A percentile compares a stretch with the other conserved stretches of the same genome.
phyloP scores from a whole-genome alignment of 1,140 invertebrate species.

The Philopotamus ludificatus region DNA sequence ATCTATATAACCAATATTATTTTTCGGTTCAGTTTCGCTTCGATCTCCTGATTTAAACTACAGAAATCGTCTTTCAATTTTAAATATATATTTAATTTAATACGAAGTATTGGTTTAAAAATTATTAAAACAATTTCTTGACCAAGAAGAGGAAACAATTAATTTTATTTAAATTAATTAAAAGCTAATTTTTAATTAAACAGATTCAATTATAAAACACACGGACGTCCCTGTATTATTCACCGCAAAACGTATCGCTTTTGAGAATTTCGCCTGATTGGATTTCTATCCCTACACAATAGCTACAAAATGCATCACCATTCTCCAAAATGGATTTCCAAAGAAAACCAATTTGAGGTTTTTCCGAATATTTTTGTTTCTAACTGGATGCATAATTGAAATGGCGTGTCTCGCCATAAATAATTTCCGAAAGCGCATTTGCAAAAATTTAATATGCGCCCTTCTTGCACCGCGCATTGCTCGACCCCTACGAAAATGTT shows the following conservation, averaged over 20 bases:
- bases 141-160: too few species aligned
- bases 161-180: too few species aligned
- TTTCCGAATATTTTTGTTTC: conserved; percentile 6
- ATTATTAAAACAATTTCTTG: too few species aligned
- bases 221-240: neutral
- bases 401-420: neutral
- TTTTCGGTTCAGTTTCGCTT: too few species aligned
- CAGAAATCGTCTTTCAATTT: too few species aligned
- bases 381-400: neutral
- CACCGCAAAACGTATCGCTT: conserved; percentile 4
- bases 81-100: too few species aligned
- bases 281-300: conserved; percentile 25
- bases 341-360: conserved; percentile 21
- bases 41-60: too few species aligned
- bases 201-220: too few species aligned
- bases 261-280: conserved; percentile 9
- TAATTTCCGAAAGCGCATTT: neutral
- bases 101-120: too few species aligned
- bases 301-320: conserved; percentile 7
- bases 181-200: too few species aligned
- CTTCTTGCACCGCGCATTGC: neutral
- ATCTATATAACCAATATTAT: too few species aligned
- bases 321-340: neutral
- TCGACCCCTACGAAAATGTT: conserved; percentile 16
- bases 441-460: conserved; percentile 1